Evolutionary conservation across 1,140 invertebrate species (phyloP), one percentile per base, ranked within the genome.

Genomic region (Camponotus vicinus): DNA sequence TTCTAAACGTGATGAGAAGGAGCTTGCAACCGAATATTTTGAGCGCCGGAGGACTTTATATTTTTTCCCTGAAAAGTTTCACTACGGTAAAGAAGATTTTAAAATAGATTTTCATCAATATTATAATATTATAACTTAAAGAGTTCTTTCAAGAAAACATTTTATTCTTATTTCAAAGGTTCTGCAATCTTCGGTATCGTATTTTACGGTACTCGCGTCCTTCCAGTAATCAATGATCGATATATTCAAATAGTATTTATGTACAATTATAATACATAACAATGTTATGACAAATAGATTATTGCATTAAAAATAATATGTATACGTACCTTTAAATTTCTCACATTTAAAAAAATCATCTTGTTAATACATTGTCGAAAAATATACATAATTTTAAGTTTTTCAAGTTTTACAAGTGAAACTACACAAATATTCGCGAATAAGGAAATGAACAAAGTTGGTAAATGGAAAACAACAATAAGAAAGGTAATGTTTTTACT

Each of bases 151-250:
- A 61, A 37, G 27, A 1, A 1, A 63, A 27, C 15, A 9, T 18
- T 27, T 27, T 27, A 18, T 7, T 6, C 52, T 6, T 67, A 34
- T 67, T 59, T 79, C 45, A 45, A 67, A 78, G 83, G 1, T 85
- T 5, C 0, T 85, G 1, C 83, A 78, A 27, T 18, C 63, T n/a
- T 78, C 75, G 0, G 6, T 64, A 13, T 85, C 73, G 0, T 85
- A 85, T 32, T 85, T 85, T 45, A 85, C 40, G 1, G 83, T 85
- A 18, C 70, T 84, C 27, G 15, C 49, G n/a, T 77, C 82, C 8
- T 63, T 66, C 9, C 8, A 84, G 4, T 84, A 37, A 67, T 32
- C 34, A 55, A 40, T 9, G 1, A 7, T 21, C 13, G 13, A 76
- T n/a, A 70, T 69, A n/a, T 79, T 67, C n/a, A 1, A 9, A 69